These are phyloP conservation scores for Plusia festucae DNA, from an alignment of 2,888 invertebrate genomes.

Conservation along the genomic window DNA sequence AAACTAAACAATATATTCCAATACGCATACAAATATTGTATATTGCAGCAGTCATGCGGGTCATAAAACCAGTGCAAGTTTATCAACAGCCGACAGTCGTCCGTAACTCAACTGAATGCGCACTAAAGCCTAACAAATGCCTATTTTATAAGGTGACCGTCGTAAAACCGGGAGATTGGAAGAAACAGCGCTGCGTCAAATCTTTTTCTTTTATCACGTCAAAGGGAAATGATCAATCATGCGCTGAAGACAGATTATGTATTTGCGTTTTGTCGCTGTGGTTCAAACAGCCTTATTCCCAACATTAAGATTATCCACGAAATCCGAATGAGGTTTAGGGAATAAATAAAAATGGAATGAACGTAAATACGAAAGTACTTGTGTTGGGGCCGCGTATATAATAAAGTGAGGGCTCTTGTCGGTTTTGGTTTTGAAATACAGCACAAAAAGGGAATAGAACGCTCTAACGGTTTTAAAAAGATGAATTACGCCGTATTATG, in stretches of 20 bases:
- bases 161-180: conserved; percentile 58
- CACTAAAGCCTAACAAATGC: conserved; percentile 55
- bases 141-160: conserved; percentile 62
- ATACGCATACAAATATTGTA: background rate
- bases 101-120: conserved; percentile 40
- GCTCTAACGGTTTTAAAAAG: conserved; percentile 16
- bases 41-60: conserved; percentile 14
- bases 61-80: conserved; percentile 28
- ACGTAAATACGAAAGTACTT: conserved; percentile 16
- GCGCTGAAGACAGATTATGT: conserved; percentile 55
- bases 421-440: conserved; percentile 31
- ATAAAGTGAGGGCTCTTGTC: conserved; percentile 29
- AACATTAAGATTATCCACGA: conserved; percentile 50
- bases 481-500: conserved; percentile 17
- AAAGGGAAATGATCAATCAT: conserved; percentile 56
- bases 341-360: conserved; percentile 49
- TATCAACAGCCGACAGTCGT: conserved; percentile 51
- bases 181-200: conserved; percentile 48
- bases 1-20: background rate
- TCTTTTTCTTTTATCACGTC: conserved; percentile 54
- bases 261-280: conserved; percentile 57
- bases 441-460: conserved; percentile 16
- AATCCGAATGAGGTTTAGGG: conserved; percentile 47
- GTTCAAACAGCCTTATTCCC: conserved; percentile 42
- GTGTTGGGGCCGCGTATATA: conserved; percentile 24